A percentile compares a stretch with the other conserved stretches of the same genome.
Evolutionary conservation across 1,140 invertebrate species (phyloP).

Genomic region (Polypedilum pembai): DNA sequence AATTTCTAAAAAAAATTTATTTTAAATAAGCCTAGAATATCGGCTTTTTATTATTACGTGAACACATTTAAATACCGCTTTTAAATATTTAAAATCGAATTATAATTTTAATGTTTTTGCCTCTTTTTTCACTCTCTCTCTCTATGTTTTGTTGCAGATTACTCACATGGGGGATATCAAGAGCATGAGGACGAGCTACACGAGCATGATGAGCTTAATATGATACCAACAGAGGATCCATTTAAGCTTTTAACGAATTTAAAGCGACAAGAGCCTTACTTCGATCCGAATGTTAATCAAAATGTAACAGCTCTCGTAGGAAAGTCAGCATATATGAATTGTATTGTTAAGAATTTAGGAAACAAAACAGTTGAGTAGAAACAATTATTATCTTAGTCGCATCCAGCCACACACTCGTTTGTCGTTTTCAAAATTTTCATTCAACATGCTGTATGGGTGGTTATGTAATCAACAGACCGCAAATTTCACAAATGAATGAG

Average conservation of each 20-base stretch:
- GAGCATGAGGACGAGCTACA: neutral
- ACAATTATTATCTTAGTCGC: neutral
- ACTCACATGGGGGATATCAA: neutral
- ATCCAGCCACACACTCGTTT: neutral
- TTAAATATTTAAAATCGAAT: neutral
- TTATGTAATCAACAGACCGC: neutral
- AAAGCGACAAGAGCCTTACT: neutral
- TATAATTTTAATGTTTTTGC: neutral
- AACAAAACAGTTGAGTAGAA: slow-evolving; percentile 72
- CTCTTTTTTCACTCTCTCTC: too few relatives aligned
- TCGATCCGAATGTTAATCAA: slow-evolving; percentile 6
- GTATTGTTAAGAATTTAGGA: slow-evolving; percentile 76
- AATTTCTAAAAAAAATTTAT: too few relatives aligned
- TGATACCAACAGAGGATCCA: slow-evolving; percentile 20
- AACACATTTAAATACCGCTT: too few relatives aligned
- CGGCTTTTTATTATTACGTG: too few relatives aligned
- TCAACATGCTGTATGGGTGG: neutral
- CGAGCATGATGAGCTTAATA: neutral
- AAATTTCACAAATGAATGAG: neutral
- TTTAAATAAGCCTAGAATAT: too few relatives aligned
- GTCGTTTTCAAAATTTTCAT: neutral
- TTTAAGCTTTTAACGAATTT: slow-evolving; percentile 14
- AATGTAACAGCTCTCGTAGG: slow-evolving; percentile 73
- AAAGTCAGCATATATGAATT: slow-evolving; percentile 74
- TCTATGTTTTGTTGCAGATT: neutral